Evolutionary conservation across 2,113 vertebrate genomes (phyloP).

Genomic region (Silurus glanis): DNA sequence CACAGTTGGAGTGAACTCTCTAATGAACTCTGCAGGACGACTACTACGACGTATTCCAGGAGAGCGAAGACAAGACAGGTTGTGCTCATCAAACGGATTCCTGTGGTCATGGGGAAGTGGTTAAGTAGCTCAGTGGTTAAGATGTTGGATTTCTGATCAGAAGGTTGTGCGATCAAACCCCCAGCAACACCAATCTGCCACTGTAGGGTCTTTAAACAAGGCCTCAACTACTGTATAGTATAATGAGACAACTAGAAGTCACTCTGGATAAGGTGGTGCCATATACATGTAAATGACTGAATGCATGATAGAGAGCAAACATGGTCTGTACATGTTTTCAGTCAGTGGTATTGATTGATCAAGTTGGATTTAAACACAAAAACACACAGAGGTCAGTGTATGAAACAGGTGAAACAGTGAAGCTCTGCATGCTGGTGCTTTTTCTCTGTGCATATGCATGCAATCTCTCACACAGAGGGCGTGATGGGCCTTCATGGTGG

Average conservation of each 20-base stretch:
- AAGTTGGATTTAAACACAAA: neutral
- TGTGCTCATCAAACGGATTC: neutral
- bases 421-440: neutral
- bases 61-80: neutral
- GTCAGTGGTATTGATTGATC: too few relatives aligned
- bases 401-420: neutral
- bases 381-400: neutral
- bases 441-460: neutral
- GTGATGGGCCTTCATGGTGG: constrained; percentile 7
- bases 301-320: too few relatives aligned
- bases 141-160: too few relatives aligned
- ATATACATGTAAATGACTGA: too few relatives aligned
- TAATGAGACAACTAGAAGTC: too few relatives aligned
- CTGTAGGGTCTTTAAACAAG: too few relatives aligned
- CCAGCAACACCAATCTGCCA: too few relatives aligned
- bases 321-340: too few relatives aligned
- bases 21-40: neutral
- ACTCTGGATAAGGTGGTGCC: too few relatives aligned
- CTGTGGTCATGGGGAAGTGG: too few relatives aligned
- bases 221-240: too few relatives aligned
- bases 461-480: constrained; percentile 8
- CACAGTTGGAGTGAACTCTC: neutral
- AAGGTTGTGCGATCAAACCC: neutral
- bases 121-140: too few relatives aligned
- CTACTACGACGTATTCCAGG: neutral